phyloP scores from a whole-genome alignment of 23 tunicate species.

The Oikopleura vanhoeffeni region DNA sequence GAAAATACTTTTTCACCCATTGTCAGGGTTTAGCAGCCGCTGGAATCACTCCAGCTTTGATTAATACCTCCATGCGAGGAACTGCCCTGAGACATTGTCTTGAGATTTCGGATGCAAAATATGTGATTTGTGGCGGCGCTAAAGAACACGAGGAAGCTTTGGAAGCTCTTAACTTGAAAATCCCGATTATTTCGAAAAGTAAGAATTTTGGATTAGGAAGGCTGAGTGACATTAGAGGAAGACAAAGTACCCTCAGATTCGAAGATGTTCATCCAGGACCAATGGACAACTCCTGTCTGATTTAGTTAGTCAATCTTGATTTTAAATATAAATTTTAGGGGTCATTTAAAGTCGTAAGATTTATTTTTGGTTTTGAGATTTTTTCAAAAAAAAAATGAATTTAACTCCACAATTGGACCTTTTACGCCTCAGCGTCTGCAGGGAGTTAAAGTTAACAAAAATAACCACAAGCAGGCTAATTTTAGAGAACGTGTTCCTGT shows the following conservation, averaged over 20 bases:
- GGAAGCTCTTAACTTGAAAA: background rate
- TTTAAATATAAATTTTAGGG: no score
- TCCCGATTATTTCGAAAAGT: background rate
- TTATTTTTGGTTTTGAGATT: no score
- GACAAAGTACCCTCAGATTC: background rate
- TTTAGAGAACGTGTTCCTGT: no score
- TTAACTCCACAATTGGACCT: no score
- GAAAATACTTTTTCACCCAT: no score
- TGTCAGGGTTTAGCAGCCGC: background rate
- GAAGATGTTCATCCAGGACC: background rate
- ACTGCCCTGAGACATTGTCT: background rate
- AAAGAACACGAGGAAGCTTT: background rate
- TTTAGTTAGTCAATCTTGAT: no score
- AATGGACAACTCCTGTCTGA: background rate
- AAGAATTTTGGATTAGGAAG: background rate
- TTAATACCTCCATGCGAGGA: conserved; percentile 5
- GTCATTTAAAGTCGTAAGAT: no score
- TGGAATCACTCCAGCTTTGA: background rate
- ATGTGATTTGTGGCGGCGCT: background rate
- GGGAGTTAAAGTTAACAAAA: no score
- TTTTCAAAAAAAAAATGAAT: no score
- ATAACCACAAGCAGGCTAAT: no score
- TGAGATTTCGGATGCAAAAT: background rate
- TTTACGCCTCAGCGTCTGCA: no score
- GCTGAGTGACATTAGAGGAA: background rate